Evolutionary conservation across 2,113 vertebrate species (phyloP), one percentile per base, ranked within the genome.

Genomic region (Platichthys flesus): DNA sequence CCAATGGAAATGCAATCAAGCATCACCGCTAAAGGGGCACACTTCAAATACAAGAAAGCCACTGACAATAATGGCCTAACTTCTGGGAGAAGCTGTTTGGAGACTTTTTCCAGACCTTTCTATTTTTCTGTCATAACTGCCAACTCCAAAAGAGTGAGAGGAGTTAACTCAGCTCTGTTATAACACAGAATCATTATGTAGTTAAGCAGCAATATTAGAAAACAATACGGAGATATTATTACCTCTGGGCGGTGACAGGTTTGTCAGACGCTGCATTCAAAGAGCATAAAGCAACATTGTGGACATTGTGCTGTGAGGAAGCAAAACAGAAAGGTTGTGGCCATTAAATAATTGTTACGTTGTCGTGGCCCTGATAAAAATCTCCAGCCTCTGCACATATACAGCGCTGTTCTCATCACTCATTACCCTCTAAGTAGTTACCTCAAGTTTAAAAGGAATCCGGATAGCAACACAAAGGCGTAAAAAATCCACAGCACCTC

Each of bases 1-100:
- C 79, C 74, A 81, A 85, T 88, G 89, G 86, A 88, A 89, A 90
- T 87, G 81, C 82, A 91, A 91, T 90, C 83, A 91, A 52, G 70
- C 80, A 77, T 83, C 76, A 70, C 57, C 57, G 74, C 74, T 79
- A 62, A 82, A 85, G 78, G 78, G 67, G 51, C 58, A 65, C 71
- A 82, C 52, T 81, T 69, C 72, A 85, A 80, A 80, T 73, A 58
- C 40, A 84, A 67, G 73, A 60, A 69, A 69, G 75, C 67, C 68
- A 65, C 76, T 57, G 67, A 83, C 78, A 84, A 79, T 85, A 81
- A 81, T 62, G 24, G 59, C 51, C 54, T 62, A 67, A 81, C 65
- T 69, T 82, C 72, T 59, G 86, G 89, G 72, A 83, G 76, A 85
- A 76, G 64, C 71, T 78, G 16, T 64, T 75, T 82, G 81, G 84